Base-by-base conservation (phyloP, 2,888 invertebrate species). In the Iselma pallidipennis region DNA sequence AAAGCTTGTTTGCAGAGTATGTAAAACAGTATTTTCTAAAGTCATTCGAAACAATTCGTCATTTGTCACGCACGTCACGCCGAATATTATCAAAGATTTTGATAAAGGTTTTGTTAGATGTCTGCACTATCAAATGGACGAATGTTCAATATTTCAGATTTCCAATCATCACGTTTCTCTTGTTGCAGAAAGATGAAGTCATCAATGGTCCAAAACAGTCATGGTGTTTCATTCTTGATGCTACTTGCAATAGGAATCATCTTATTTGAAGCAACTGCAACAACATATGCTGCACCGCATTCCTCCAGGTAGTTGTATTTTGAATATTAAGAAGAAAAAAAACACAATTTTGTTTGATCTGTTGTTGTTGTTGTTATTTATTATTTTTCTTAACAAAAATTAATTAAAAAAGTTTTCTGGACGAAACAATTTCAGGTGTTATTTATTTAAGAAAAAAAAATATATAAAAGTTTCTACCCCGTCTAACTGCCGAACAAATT, bases 211-310 rank as follows among this genome's bases (percentile, higher is more conserved):
- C 67, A 61, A 63, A 66, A 55, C 65, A 66, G 55, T 65, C 71
- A 59, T 59, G 67, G 66, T 57, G 52, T 67, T n/a, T 67, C 71
- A 23, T 51, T 73, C 57, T 65, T 74, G 49, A 61, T 80, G 76
- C 66, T 83, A 75, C 78, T 84, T 76, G 72, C 74, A 82, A 69
- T 74, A 80, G 76, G 82, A 78, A 74, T 84, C 79, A 80, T 85
- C 81, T 77, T 79, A 56, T 69, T 77, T 29, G 70, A 72, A 63
- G 65, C 73, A n/a, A 67, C 76, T 19, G 70, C 75, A 19, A 71
- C 76, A 23, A 71, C 74, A 25, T 69, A 73, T 59, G 78, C 76
- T 25, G 77, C 76, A 16, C 77, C 78, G 42, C 76, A 76, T 61
- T 69, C 72, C 26, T 69, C 74, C 66, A 76, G 76, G 73, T 77